phyloP scores from a whole-genome alignment of 2,113 vertebrate genomes.

The Zootoca vivipara region DNA sequence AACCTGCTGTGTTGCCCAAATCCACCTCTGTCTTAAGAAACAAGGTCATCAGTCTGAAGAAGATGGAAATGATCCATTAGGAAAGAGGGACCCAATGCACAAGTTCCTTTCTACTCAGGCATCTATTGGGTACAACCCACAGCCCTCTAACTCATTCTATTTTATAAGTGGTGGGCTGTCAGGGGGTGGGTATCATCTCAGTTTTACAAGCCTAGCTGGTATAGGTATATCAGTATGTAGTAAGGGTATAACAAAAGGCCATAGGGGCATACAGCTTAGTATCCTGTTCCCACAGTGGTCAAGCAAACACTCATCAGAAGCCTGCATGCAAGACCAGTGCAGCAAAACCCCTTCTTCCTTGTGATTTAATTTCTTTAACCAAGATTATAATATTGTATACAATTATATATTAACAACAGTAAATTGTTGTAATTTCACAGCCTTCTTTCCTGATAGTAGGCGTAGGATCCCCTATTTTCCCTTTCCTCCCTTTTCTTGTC shows the following conservation, averaged over 20 bases:
- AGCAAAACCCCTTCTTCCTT: background rate
- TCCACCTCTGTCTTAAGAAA: no score
- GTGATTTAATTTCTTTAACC: background rate
- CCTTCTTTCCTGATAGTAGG: background rate
- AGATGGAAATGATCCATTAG: background rate
- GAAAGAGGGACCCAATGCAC: no score
- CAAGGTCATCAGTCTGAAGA: background rate
- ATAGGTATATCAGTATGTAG: background rate
- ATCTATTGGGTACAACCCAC: no score
- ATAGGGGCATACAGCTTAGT: no score
- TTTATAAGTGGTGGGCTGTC: no score
- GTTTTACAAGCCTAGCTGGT: background rate
- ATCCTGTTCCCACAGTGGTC: no score
- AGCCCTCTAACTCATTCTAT: no score
- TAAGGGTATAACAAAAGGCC: no score
- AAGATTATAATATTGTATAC: background rate
- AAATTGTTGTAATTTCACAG: background rate
- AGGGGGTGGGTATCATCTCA: background rate
- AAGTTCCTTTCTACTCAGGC: no score
- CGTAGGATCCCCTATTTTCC: background rate
- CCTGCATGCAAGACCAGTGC: no score
- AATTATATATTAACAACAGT: background rate
- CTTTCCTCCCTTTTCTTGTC: background rate
- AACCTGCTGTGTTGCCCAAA: no score
- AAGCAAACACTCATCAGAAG: no score